Percentiles rank a stretch among this genome's conserved stretches.
Conservation (phyloP, 1,140 invertebrate species). For the Anoplophora glabripennis region DNA sequence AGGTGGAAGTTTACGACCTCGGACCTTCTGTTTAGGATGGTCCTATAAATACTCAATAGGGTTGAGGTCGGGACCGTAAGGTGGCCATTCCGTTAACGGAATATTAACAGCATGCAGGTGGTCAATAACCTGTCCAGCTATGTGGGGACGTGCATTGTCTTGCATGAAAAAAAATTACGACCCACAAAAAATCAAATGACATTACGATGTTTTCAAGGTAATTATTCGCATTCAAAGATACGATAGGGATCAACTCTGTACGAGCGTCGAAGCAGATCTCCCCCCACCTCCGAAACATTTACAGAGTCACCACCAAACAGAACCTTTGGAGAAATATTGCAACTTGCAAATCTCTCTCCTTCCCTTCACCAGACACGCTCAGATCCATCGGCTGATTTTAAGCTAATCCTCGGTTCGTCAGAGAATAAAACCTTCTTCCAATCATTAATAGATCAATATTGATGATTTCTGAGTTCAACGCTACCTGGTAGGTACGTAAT, state of each 20-base stretch:
- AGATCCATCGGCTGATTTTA: constrained; percentile 12
- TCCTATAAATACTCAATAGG: background rate
- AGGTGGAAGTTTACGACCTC: background rate
- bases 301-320: no score
- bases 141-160: background rate
- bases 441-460: constrained; percentile 11
- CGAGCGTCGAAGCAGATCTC: background rate
- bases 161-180: no score
- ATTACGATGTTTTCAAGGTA: no score
- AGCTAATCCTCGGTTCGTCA: constrained; percentile 8
- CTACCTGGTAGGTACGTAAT: no score
- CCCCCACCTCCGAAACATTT: constrained; percentile 11
- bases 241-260: constrained; percentile 13
- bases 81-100: background rate
- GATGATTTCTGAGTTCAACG: constrained; percentile 7
- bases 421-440: constrained; percentile 15
- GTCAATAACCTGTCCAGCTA: background rate
- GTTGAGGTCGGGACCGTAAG: background rate
- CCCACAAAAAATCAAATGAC: no score
- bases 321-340: no score
- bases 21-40: background rate
- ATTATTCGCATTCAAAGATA: no score
- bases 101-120: background rate
- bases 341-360: constrained; percentile 24
- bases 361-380: constrained; percentile 13